Evolutionary conservation across 2,797 vertebrate species (phyloP), one percentile per base, ranked within the genome.

Genomic region (Cyclura pinguis): DNA sequence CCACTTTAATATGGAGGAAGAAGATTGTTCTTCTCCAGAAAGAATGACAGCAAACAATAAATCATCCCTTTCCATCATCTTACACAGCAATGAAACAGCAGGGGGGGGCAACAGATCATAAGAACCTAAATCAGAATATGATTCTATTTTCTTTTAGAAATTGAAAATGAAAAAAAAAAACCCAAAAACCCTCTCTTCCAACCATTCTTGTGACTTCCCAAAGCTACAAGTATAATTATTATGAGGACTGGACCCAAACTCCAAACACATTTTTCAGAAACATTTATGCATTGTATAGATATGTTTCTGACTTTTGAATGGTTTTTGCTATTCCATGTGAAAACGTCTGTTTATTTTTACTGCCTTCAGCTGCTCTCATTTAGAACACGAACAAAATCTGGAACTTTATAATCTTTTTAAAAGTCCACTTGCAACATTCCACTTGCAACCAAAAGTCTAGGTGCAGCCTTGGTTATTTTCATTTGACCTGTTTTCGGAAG

Each of bases 21-120:
- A 96, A 96, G 95, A 97, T 97, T 95, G 96, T 96, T 96, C 94
- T 96, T 96, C 94, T 95, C 94, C 91, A 95, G 94, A 95, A 97
- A 96, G 95, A 97, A 96, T 96, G 95, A 96, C 95, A 97, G 93
- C 95, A 95, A 91, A 91, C 92, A 95, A 96, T 97, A 96, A 97
- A 96, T 97, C 95, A 96, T 94, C 93, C 93, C 78, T 73, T 90
- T 95, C 94, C 94, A 95, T 97, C 95, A 95, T 95, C 95, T 95
- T 96, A 94, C 92, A 92, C 72, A 96, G 94, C 42, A 22, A 94
- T 96, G 93, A 96, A 96, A 47, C 42, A 4, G 42, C 42, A 88
- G 94, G 95, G 96, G 96, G 90, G 92, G 91, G 89, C 96, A 95
- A 94, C 91, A 87, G 93, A 95, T 96, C 92, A 93, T 96, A 96